These are phyloP conservation scores for Carabus problematicus DNA, from an alignment of 2,888 invertebrate genomes.

Conservation along the genomic window DNA sequence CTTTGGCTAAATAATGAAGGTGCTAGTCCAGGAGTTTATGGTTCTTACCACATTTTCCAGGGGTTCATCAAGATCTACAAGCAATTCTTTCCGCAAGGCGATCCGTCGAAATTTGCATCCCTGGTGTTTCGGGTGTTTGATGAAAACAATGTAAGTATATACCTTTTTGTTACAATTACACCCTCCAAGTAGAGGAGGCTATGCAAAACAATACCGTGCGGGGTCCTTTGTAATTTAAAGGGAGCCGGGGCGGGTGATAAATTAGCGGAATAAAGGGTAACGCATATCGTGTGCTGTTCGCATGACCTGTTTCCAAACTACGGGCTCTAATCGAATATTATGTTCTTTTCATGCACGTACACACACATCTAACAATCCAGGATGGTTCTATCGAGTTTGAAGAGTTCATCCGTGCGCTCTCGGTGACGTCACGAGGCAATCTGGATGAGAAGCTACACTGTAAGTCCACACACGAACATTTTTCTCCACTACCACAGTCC, in stretches of 20 bases:
- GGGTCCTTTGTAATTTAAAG: too few species aligned
- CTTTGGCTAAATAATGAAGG: too few species aligned
- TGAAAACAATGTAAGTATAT: conserved; percentile 90
- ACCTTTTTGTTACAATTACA: conserved; percentile 25
- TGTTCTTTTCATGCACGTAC: conserved; percentile 49
- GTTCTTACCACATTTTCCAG: too few species aligned
- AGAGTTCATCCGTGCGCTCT: conserved; percentile 97
- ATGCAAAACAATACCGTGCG: too few species aligned
- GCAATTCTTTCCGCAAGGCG: conserved; percentile 99
- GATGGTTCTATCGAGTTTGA: conserved; percentile 99
- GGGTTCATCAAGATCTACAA: conserved; percentile 99
- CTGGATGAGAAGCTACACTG: conserved; percentile 98
- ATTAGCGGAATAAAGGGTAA: not conserved
- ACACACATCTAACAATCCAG: too few species aligned
- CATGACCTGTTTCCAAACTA: not conserved
- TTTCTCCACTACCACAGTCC: not conserved
- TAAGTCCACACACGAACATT: conserved; percentile 65
- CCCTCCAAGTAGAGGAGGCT: not conserved
- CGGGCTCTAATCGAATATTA: not conserved
- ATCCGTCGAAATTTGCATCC: conserved; percentile 98
- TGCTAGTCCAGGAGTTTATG: too few species aligned
- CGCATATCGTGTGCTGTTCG: not conserved
- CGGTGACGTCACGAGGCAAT: conserved; percentile 98
- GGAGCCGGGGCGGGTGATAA: too few species aligned
- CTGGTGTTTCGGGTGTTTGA: conserved; percentile 98